Percentiles rank a stretch among this genome's conserved stretches.
Evolutionary conservation across 2,797 vertebrate species (phyloP).

Genomic region (Syngnathus rostellatus): DNA sequence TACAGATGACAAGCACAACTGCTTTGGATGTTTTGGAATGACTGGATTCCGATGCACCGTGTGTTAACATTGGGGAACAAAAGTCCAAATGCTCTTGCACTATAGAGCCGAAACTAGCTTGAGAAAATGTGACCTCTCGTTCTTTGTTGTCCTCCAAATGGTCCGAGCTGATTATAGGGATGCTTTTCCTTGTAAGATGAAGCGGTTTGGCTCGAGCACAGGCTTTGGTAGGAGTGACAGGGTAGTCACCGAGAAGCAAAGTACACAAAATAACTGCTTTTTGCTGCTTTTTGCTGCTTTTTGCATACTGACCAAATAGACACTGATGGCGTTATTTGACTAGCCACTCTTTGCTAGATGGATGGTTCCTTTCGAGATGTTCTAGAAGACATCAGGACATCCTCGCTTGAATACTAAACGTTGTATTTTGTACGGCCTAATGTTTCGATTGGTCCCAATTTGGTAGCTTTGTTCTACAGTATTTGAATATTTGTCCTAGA

Average conservation of each 20-base stretch:
- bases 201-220: slow-evolving; percentile 22
- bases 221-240: neutral
- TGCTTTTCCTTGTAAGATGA: slow-evolving; percentile 62
- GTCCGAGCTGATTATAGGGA: slow-evolving; percentile 62
- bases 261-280: neutral
- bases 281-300: slow-evolving; percentile 15
- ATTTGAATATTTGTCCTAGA: slow-evolving; percentile 43
- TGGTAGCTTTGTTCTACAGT: slow-evolving; percentile 50
- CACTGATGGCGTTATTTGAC: neutral
- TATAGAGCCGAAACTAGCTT: slow-evolving; percentile 22
- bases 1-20: slow-evolving; percentile 36
- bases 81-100: slow-evolving; percentile 25
- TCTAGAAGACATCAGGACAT: neutral
- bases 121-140: neutral
- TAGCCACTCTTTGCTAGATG: neutral
- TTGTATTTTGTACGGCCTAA: slow-evolving; percentile 61
- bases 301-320: slow-evolving; percentile 16
- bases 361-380: neutral
- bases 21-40: slow-evolving; percentile 8
- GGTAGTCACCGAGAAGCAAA: neutral
- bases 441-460: slow-evolving; percentile 52
- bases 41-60: slow-evolving; percentile 10
- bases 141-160: slow-evolving; percentile 2
- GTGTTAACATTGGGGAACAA: slow-evolving; percentile 7
- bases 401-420: slow-evolving; percentile 35